Percentiles rank a stretch among this genome's conserved stretches.
These are phyloP conservation scores for Mesitornis unicolor DNA, from an alignment of 2,113 vertebrate genomes.

Conservation along the genomic window DNA sequence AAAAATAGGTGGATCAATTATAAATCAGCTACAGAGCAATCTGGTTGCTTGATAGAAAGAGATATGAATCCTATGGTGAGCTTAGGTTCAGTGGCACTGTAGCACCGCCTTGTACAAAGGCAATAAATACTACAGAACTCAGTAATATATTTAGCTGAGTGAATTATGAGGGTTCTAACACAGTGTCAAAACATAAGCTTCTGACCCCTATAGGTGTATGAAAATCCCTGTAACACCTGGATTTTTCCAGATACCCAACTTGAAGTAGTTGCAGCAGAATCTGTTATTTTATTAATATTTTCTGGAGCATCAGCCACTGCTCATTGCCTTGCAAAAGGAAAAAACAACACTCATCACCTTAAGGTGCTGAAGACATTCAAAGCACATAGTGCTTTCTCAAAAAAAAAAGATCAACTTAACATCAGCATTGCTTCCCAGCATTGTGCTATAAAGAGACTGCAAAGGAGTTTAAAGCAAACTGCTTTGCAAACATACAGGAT, in stretches of 20 bases:
- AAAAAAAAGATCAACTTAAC: background rate
- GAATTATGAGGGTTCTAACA: background rate
- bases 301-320: background rate
- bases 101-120: background rate
- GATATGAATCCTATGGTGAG: background rate
- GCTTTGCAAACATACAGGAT: background rate
- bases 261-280: background rate
- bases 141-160: background rate
- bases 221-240: background rate
- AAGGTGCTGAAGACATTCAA: background rate
- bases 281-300: background rate
- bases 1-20: background rate
- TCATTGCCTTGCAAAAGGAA: background rate
- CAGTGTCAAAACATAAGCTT: background rate
- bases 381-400: background rate
- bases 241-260: background rate
- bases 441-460: background rate
- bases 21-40: background rate
- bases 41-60: background rate
- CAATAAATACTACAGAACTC: background rate
- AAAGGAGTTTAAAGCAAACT: conserved; percentile 10
- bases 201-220: background rate
- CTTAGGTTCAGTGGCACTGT: background rate
- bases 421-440: background rate
- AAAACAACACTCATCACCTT: background rate